Evolutionary conservation across 2,113 vertebrate species (phyloP), one percentile per base, ranked within the genome.

Genomic region (Oreotrochilus melanogaster): DNA sequence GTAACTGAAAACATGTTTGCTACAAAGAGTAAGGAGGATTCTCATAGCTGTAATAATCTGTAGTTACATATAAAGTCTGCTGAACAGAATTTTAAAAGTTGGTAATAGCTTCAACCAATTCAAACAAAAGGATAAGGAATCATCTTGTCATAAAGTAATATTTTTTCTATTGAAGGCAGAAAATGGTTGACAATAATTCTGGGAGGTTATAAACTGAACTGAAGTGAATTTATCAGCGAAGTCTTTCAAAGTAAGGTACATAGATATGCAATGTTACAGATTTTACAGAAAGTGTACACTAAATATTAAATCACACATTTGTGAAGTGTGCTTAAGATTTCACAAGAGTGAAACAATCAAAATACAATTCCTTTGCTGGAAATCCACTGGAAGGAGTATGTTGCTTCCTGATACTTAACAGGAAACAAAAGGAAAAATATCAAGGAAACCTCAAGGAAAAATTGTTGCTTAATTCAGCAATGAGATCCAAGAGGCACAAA

Each of bases 1-100:
- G 60, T 88, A 82, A 94, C 6, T 92, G 74, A 79, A 91, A 96
- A 61, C 47, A 94, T 9, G 15, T 56, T 85, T 89, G 21, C 58
- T 69, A 74, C 64, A 62, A 76, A 81, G 51, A 73, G 39, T 28
- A 78, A 43, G 92, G n/a, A 75, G 22, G 35, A 88, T 75, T 72
- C 70, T 66, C 61, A 45, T 3, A 48, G 30, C 14, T 56, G 19
- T 51, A 85, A 85, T 37, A 88, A 85, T 53, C 28, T 76, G 18
- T 57, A 37, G 64, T 66, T 2, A 78, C 54, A 37, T 24, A 51
- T 43, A 47, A 92, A 94, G 28, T 27, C 19, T 6, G 17, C 25
- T 56, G 23, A 92, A 60, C 0, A 4, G n/a, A 64, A 45, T 45
- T 88, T 83, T 53, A 28, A 0, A 54, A 69, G 35, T 30, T 31